Conservation (phyloP, 2,113 vertebrate species). For the Psittacara wagleri region DNA sequence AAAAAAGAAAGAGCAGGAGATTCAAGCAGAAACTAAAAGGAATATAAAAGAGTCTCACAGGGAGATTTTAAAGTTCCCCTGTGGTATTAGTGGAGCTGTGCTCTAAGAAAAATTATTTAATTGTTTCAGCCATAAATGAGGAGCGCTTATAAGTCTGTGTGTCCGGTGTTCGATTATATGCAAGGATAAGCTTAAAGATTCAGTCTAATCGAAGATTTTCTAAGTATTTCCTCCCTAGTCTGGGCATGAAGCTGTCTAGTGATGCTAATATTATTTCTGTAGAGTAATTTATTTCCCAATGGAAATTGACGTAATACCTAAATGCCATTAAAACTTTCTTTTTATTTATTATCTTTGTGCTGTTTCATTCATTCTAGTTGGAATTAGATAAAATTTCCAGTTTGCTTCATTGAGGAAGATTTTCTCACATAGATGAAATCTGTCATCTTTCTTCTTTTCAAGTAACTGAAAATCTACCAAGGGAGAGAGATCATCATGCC, state of each 20-base stretch:
- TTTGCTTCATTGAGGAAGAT: constrained; percentile 36
- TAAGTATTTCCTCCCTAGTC: not conserved
- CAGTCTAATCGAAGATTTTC: not conserved
- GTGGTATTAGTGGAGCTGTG: not conserved
- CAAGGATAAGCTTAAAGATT: not conserved
- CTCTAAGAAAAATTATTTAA: not conserved
- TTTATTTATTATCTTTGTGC: not conserved
- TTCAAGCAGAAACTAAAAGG: not conserved
- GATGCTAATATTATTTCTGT: not conserved
- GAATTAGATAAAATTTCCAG: not conserved
- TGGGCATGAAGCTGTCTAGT: not conserved
- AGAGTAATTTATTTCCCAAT: not conserved
- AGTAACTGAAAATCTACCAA: constrained; percentile 46
- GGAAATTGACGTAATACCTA: not conserved
- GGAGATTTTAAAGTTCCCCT: not conserved
- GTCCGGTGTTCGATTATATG: not conserved
- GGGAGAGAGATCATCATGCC: constrained; percentile 11
- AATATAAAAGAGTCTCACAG: not conserved
- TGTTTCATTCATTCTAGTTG: not conserved
- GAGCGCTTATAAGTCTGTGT: not conserved
- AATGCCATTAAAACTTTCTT: not conserved
- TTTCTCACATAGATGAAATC: constrained; percentile 13
- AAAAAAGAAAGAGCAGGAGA: not conserved
- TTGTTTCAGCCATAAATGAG: not conserved
- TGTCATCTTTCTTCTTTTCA: constrained; percentile 2